phyloP scores from a whole-genome alignment of 1,140 invertebrate species.

The Drosophila baimaii region DNA sequence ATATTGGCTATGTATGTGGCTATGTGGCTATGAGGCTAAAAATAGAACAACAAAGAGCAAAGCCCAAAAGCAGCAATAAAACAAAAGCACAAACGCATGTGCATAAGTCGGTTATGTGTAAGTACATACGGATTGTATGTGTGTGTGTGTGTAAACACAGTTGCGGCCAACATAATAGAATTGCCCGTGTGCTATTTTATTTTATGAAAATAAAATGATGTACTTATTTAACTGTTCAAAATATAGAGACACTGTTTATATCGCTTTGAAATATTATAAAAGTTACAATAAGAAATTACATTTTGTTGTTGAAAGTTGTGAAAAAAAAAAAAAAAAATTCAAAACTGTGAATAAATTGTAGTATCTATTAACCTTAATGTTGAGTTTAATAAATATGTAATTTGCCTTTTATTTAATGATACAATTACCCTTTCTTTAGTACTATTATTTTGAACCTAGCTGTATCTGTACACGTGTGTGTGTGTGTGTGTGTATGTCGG shows the following conservation, averaged over 20 bases:
- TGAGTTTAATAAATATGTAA: too few relatives aligned
- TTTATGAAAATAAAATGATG: too few relatives aligned
- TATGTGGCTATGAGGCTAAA: constrained; percentile 49
- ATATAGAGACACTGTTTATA: too few relatives aligned
- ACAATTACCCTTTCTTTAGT: background rate
- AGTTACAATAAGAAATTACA: too few relatives aligned
- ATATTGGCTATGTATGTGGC: too few relatives aligned
- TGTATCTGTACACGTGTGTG: constrained; percentile 6
- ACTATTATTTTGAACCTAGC: constrained; percentile 1
- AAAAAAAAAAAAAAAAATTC: background rate
- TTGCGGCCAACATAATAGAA: background rate
- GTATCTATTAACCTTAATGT: background rate
- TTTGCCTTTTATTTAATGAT: background rate
- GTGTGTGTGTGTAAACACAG: background rate
- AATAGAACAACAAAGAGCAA: constrained; percentile 69
- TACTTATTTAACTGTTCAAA: too few relatives aligned
- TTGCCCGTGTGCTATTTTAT: too few relatives aligned
- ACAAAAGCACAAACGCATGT: constrained; percentile 50
- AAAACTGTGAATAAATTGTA: background rate
- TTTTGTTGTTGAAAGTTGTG: too few relatives aligned
- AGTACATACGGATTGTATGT: constrained; percentile 1
- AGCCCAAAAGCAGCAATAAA: constrained; percentile 50
- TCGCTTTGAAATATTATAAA: too few relatives aligned
- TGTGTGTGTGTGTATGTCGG: constrained; percentile 9
- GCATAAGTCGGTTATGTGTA: constrained; percentile 23